Percentiles rank a stretch among this genome's conserved stretches.
phyloP scores from a whole-genome alignment of 2,797 vertebrate species.

The Okamejei kenojei region DNA sequence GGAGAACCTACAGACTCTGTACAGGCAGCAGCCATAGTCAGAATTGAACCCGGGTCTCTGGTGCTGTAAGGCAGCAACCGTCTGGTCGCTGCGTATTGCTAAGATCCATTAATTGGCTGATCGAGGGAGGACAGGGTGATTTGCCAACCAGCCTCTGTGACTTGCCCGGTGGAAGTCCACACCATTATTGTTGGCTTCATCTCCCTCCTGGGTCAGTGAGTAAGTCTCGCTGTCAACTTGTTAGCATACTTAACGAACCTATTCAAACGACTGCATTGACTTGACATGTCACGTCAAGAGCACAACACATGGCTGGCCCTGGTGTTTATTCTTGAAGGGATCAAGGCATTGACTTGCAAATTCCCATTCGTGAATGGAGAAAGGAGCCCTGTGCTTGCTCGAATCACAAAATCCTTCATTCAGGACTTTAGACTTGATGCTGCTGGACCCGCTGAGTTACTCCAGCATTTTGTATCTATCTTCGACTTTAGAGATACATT shows the following conservation, averaged over 20 bases:
- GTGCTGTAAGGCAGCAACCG: too few relatives aligned
- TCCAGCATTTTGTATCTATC: too few relatives aligned
- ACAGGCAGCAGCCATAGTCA: too few relatives aligned
- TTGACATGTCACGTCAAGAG: background rate
- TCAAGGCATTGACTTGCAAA: background rate
- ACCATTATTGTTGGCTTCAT: background rate
- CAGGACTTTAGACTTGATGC: background rate
- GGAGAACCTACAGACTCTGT: too few relatives aligned
- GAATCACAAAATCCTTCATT: background rate
- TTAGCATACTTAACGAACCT: background rate
- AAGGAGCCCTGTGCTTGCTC: background rate
- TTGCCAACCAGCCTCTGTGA: too few relatives aligned
- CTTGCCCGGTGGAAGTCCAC: background rate
- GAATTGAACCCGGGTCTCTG: too few relatives aligned
- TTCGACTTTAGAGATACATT: too few relatives aligned
- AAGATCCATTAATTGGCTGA: background rate
- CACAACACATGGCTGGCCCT: background rate
- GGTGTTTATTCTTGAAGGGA: background rate
- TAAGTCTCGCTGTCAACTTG: background rate
- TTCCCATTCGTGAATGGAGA: constrained; percentile 8
- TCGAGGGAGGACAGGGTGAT: too few relatives aligned
- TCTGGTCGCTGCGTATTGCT: background rate
- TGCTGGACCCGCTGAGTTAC: too few relatives aligned
- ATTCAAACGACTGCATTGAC: background rate
- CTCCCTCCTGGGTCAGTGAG: background rate